Percentiles rank a stretch among this genome's conserved stretches.
These are phyloP conservation scores for Conistra vaccinii DNA, from an alignment of 2,888 invertebrate genomes.

Conservation along the genomic window DNA sequence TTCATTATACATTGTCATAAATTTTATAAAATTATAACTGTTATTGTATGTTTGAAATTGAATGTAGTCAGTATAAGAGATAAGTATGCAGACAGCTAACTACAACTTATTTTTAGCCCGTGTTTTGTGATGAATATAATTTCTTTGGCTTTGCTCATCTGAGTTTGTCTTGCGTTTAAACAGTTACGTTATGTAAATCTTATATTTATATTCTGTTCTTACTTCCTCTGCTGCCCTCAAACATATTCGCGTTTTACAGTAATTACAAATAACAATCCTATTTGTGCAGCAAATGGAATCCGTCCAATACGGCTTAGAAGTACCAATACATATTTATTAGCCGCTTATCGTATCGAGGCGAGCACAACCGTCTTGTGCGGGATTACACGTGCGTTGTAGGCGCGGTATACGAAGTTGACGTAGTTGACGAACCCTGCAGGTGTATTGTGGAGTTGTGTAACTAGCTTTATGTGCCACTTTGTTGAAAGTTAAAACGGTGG, in stretches of 20 bases:
- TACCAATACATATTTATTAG: constrained; percentile 62
- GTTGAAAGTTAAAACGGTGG: not conserved
- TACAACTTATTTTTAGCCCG: not conserved
- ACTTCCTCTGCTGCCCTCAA: not conserved
- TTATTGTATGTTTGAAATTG: constrained; percentile 15
- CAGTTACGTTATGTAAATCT: not conserved
- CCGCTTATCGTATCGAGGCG: constrained; percentile 23
- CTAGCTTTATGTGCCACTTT: constrained; percentile 15
- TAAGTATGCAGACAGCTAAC: too few relatives aligned
- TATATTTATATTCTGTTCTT: not conserved
- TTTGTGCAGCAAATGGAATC: constrained; percentile 36
- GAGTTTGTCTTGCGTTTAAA: not conserved
- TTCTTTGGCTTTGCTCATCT: not conserved
- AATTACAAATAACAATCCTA: constrained; percentile 22
- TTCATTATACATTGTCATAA: constrained; percentile 39
- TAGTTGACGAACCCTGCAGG: constrained; percentile 10
- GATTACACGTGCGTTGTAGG: constrained; percentile 48
- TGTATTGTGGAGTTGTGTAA: constrained; percentile 13
- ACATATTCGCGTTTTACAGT: not conserved
- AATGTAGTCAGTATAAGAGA: not conserved
- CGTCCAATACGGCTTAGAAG: constrained; percentile 26
- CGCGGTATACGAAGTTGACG: not conserved
- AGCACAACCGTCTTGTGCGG: constrained; percentile 20
- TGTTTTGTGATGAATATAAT: not conserved
- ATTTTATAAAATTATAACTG: constrained; percentile 32